Evolutionary conservation across 2,797 vertebrate species (phyloP), one percentile per base, ranked within the genome.

Genomic region (Bryconaethiops microstoma): DNA sequence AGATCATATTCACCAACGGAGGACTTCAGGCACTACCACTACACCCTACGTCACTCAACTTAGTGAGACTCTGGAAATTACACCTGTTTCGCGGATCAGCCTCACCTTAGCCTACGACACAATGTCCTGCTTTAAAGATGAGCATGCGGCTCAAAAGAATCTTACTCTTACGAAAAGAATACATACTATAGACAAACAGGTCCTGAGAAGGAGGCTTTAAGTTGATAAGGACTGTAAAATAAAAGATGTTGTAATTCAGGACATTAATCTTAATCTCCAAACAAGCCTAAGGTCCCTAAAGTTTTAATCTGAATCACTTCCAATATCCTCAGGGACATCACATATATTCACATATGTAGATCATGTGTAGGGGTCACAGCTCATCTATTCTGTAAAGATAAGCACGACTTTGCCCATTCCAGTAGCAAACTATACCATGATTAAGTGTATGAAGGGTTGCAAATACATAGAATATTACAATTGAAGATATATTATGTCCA

Each of bases 41-140:
- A 71, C 70, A 60, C 75, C 50, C 23, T 50, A 17, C 21, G n/a
- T 74, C 40, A 68, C 60, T 54, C 45, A 21, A 29, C 71, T 69
- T 71, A 80, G 70, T 63, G 48, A 79, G 50, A 23, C 55, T 55
- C 25, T 0, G 42, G 65, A 76, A 76, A 80, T 79, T 83, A 83
- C 79, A 67, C 82, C 62, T 60, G 70, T 82, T 86, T 86, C 80
- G 82, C 39, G 74, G 76, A 60, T 83, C 76, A 60, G 54, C 50
- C 4, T 76, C 50, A 72, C 73, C 59, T 82, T 62, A 55, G 21
- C 35, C 60, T 60, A 60, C 52, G 62, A 78, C 69, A 77, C 70
- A 80, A 55, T 74, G 40, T 70, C 84, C 40, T 39, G 57, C 54
- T 79, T 78, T 54, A 52, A 77, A 29, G 74, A 62, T 45, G 54